Evolutionary conservation across 2,888 invertebrate species (phyloP), one percentile per base, ranked within the genome.

Genomic region (Mechanitis mazaeus): DNA sequence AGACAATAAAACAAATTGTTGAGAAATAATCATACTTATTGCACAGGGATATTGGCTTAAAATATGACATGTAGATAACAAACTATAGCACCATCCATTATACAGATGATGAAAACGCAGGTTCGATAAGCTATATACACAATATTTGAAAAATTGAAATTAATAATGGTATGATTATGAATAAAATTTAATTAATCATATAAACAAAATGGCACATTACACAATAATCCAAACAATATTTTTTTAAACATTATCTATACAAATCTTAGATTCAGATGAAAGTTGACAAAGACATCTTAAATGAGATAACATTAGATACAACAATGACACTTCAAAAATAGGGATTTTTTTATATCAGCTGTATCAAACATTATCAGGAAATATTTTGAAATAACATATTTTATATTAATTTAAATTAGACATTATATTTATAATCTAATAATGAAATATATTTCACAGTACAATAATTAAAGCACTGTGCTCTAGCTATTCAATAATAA

Each of bases 11-110:
- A 72, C 38, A 63, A 56, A 64, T 38, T 28, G 12, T 65, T 71
- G 81, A 76, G 83, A 84, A 77, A 81, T 78, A 77, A 80, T 77
- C 73, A 75, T 76, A 64, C 85, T 85, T 87, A 87, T 87, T 87
- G 87, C 87, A 87, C 86, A 81, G 81, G 81, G 84, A 84, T 83
- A 80, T 79, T 80, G 76, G 81, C 82, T 78, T 80, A 78, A 80
- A 78, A 79, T 79, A 81, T 72, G 74, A 74, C 72, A 73, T 69
- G 71, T 66, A 61, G 70, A 77, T 77, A 81, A 81, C 76, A 83
- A 78, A 76, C 75, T 75, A 73, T 77, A 75, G 71, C 47, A 20
- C 20, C 20, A 47, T 70, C 71, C 75, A 66, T 54, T 69, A 68
- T 71, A 71, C 69, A 64, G 64, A 72, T 63, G 59, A 67, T 65